Evolutionary conservation across 23 tunicate genomes (phyloP), one percentile per base, ranked within the genome.

Genomic region (Aplidium turbinatum): DNA sequence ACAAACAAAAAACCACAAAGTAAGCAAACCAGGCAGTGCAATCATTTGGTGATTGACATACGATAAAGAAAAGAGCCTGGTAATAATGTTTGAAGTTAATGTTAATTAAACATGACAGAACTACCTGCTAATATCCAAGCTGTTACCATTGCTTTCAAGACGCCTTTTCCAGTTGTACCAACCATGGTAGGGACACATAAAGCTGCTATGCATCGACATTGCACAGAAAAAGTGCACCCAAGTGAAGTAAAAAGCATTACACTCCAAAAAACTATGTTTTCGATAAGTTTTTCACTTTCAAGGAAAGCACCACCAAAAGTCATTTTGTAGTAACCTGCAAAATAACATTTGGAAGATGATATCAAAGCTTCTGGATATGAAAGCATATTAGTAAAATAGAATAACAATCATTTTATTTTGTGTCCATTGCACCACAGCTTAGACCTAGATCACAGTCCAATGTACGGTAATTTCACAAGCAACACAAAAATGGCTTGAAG

Each of bases 71-170:
- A n/a, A n/a, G n/a, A n/a, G n/a, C n/a, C n/a, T n/a, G n/a, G n/a
- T n/a, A n/a, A n/a, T n/a, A n/a, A n/a, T n/a, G n/a, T n/a, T n/a
- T n/a, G n/a, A n/a, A n/a, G n/a, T n/a, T n/a, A n/a, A n/a, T n/a
- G n/a, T n/a, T n/a, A 42, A 42, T 9, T 42, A 16, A 22, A 55
- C 23, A 20, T 11, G n/a, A n/a, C 47, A 33, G n/a, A 72, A 13
- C 7, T 57, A 88, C 96, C 96, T 35, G 96, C 76, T n/a, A 89
- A 52, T 1, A 89, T 78, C 96, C 85, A 82, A 19, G 96, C 66
- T 1, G 80, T 58, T 0, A 89, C 60, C 47, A 77, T 19, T 4
- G 85, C 89, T 31, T 82, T 82, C 7, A 89, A 36, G 16, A 82
- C 54, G 16, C 76, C 53, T 38, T 82, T 77, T 47, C 96, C 96